These are phyloP conservation scores for Naso thynnoides DNA, from an alignment of 2,797 vertebrate species.

Conservation along the genomic window DNA sequence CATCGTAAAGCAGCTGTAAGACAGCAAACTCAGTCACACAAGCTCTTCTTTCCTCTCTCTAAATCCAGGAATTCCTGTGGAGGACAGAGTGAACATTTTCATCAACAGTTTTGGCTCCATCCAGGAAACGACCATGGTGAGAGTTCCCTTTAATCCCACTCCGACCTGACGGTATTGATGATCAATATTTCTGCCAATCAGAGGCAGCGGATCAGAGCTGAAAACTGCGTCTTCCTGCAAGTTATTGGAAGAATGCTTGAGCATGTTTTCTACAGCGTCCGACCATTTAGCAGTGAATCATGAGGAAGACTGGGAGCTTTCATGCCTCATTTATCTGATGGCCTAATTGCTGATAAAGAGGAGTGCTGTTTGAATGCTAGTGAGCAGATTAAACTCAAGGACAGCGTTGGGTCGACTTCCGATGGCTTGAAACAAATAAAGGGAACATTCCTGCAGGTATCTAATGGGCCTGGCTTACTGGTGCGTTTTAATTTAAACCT, in stretches of 20 bases:
- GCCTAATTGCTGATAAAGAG: constrained; percentile 74
- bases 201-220: neutral
- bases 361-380: constrained; percentile 62
- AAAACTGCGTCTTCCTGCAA: constrained; percentile 17
- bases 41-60: constrained; percentile 20
- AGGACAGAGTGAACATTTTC: constrained; percentile 98
- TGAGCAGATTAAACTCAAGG: constrained; percentile 70
- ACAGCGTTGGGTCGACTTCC: constrained; percentile 37
- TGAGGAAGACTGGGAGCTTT: constrained; percentile 53
- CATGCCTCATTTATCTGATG: constrained; percentile 73
- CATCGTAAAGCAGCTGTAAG: neutral
- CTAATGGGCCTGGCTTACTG: neutral
- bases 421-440: constrained; percentile 49
- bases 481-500: constrained; percentile 37
- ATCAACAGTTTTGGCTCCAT: constrained; percentile 99
- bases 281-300: constrained; percentile 61
- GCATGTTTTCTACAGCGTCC: constrained; percentile 39
- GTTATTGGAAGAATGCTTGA: constrained; percentile 26
- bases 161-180: constrained; percentile 19
- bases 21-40: neutral
- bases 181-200: constrained; percentile 56
- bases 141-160: constrained; percentile 47
- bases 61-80: constrained; percentile 93
- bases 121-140: constrained; percentile 99
- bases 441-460: constrained; percentile 24